Conservation (phyloP, 2,888 invertebrate species). For the Phyto melanocephala region DNA sequence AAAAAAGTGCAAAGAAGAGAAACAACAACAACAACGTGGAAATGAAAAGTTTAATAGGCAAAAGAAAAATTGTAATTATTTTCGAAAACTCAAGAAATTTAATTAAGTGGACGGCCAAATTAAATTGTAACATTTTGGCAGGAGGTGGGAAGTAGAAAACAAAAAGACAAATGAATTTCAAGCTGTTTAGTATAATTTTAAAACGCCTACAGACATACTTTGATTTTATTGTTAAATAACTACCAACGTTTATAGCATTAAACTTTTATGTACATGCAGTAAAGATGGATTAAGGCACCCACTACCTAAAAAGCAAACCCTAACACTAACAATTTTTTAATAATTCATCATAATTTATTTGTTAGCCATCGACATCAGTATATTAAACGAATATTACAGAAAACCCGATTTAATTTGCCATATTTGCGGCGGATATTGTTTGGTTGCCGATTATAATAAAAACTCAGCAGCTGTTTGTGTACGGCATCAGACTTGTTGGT, state of each 20-base stretch:
- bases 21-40: background rate
- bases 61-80: conserved; percentile 26
- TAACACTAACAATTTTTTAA: no score
- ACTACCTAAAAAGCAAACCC: background rate
- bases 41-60: conserved; percentile 28
- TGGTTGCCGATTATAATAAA: no score
- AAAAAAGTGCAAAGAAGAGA: background rate
- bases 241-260: background rate
- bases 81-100: background rate
- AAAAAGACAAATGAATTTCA: background rate
- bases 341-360: no score
- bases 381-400: no score
- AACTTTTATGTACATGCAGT: background rate
- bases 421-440: no score
- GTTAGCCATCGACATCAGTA: no score
- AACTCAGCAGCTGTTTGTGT: background rate
- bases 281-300: background rate
- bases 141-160: background rate
- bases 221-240: background rate
- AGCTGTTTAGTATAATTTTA: background rate
- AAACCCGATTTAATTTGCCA: no score
- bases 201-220: conserved; percentile 4
- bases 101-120: background rate
- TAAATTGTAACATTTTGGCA: background rate
- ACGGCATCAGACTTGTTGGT: background rate